Evolutionary conservation across 1,140 invertebrate genomes (phyloP).

Genomic region (Drosophila pseudoananassae): DNA sequence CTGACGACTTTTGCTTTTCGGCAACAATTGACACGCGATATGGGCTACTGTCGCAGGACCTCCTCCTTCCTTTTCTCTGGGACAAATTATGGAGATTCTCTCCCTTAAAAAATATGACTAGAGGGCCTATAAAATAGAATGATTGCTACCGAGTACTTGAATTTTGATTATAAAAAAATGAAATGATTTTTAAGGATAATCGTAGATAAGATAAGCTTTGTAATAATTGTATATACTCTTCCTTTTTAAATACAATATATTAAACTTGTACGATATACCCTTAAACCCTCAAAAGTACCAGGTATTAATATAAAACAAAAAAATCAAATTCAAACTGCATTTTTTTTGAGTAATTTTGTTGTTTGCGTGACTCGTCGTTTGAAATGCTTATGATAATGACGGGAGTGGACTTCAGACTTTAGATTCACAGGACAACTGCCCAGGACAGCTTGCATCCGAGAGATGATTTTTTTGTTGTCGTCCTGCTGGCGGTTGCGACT

Average conservation of each 20-base stretch:
- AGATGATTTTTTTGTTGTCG: neutral
- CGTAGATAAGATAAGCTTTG: no score
- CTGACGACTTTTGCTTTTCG: constrained; percentile 66
- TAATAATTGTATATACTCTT: no score
- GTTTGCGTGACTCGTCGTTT: constrained; percentile 50
- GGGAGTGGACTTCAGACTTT: constrained; percentile 1
- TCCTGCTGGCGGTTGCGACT: neutral
- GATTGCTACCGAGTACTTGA: neutral
- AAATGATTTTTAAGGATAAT: no score
- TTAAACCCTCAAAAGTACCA: neutral
- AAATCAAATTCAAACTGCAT: constrained; percentile 1
- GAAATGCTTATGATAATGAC: constrained; percentile 64
- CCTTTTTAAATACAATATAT: no score
- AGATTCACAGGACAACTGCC: constrained; percentile 5
- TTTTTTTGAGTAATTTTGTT: constrained; percentile 18
- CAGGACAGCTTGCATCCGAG: neutral
- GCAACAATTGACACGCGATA: constrained; percentile 80
- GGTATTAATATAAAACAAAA: constrained; percentile 2
- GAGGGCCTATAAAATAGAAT: neutral
- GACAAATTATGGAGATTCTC: neutral
- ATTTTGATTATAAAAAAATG: no score
- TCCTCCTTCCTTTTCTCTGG: neutral
- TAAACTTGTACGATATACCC: no score
- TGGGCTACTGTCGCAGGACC: constrained; percentile 12
- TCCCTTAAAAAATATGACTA: neutral